Conservation (phyloP, 2,113 vertebrate genomes). For the Centropus unirufus region DNA sequence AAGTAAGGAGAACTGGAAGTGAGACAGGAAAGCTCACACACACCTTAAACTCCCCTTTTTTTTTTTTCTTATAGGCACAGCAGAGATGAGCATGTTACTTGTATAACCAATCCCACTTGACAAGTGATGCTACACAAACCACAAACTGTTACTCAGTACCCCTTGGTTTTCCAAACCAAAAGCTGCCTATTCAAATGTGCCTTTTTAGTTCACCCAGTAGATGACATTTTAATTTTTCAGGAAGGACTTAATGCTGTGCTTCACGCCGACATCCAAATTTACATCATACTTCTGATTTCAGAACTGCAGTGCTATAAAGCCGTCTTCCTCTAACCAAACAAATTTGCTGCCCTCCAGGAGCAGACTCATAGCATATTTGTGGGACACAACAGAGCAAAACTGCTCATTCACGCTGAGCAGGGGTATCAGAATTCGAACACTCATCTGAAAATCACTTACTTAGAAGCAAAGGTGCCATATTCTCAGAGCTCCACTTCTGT, state of each 20-base stretch:
- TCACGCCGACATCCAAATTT: not conserved
- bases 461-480: not conserved
- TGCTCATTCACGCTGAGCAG: not conserved
- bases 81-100: not conserved
- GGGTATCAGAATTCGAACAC: not conserved
- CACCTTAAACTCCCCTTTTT: slow-evolving; percentile 14
- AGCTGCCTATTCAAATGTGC: not conserved
- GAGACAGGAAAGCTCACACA: not conserved
- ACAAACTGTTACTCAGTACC: not conserved
- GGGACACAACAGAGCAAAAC: not conserved
- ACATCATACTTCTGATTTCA: not conserved
- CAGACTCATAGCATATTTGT: not conserved
- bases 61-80: slow-evolving; percentile 1
- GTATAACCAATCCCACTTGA: slow-evolving; percentile 38
- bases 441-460: not conserved
- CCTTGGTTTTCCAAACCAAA: not conserved
- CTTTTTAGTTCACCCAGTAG: not conserved
- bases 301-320: not conserved
- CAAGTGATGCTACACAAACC: slow-evolving; percentile 35
- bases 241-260: not conserved
- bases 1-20: not conserved
- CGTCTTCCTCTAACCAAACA: not conserved
- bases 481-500: not conserved
- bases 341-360: not conserved
- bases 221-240: not conserved